Percentiles rank a stretch among this genome's conserved stretches.
Conservation (phyloP, 35 echinoderm and acorn worm genomes). For the Holothuria glaberrima region DNA sequence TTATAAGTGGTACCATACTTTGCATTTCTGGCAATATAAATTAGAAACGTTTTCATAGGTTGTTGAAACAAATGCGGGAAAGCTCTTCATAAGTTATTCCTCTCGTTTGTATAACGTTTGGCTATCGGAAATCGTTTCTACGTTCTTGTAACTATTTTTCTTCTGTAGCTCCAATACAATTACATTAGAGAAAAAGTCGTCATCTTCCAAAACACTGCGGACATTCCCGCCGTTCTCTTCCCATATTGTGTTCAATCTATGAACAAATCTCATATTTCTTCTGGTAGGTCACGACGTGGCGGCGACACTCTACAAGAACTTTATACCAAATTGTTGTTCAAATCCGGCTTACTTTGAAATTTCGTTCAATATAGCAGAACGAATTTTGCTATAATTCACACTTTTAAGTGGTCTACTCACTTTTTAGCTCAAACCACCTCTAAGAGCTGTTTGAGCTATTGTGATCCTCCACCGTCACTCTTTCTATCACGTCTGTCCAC, state of each 20-base stretch:
- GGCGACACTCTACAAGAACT: neutral
- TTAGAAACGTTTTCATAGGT: neutral
- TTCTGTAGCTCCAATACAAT: neutral
- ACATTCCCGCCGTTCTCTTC: no score
- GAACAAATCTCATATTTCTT: neutral
- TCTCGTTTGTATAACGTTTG: conserved; percentile 3
- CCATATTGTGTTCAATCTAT: neutral
- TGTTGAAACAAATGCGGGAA: conserved; percentile 26
- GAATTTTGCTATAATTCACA: neutral
- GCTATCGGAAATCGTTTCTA: neutral
- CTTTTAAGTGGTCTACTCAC: neutral
- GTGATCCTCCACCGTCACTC: no score
- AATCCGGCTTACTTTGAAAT: conserved; percentile 1
- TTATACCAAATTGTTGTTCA: neutral
- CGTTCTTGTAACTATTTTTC: neutral
- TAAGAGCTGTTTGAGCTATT: no score
- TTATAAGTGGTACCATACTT: conserved; percentile 34
- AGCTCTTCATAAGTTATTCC: neutral
- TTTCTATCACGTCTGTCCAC: no score
- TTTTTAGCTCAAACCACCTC: no score
- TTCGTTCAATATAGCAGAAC: neutral
- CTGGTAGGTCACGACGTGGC: neutral
- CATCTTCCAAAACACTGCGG: neutral
- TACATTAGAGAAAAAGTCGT: neutral
- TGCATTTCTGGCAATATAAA: conserved; percentile 35